phyloP scores from a whole-genome alignment of 2,797 vertebrate species.

The Eulemur mongoz region DNA sequence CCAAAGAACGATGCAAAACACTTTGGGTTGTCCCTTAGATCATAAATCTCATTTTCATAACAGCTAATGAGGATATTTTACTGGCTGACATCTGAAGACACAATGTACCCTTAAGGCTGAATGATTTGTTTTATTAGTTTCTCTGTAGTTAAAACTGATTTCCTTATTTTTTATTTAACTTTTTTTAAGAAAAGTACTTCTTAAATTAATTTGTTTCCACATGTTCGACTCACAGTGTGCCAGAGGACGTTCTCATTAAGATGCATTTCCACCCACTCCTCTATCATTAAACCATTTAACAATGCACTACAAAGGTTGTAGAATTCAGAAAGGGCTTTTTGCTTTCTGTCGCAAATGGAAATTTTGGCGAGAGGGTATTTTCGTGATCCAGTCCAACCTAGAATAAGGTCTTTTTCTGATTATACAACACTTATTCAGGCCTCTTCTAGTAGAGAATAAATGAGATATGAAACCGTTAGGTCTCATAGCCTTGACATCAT shows the following conservation, averaged over 20 bases:
- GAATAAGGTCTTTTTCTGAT: not conserved
- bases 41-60: not conserved
- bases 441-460: not conserved
- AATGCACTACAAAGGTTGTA: not conserved
- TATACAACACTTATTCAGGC: not conserved
- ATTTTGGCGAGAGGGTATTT: not conserved
- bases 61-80: constrained; percentile 28
- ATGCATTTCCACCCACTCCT: not conserved
- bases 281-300: not conserved
- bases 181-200: not conserved
- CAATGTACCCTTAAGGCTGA: not conserved
- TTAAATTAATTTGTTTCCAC: constrained; percentile 42
- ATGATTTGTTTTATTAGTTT: not conserved
- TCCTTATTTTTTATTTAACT: not conserved
- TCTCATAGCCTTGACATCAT: not conserved
- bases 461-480: constrained; percentile 9
- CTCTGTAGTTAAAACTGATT: not conserved
- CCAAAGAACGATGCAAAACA: not conserved
- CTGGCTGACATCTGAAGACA: not conserved
- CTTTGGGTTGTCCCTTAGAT: not conserved
- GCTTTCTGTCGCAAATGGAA: not conserved
- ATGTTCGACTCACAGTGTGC: not conserved
- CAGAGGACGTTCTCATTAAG: constrained; percentile 29
- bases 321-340: constrained; percentile 19
- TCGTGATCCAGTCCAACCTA: not conserved